Conservation (phyloP, 2,797 vertebrate species). For the Spea hammondii region DNA sequence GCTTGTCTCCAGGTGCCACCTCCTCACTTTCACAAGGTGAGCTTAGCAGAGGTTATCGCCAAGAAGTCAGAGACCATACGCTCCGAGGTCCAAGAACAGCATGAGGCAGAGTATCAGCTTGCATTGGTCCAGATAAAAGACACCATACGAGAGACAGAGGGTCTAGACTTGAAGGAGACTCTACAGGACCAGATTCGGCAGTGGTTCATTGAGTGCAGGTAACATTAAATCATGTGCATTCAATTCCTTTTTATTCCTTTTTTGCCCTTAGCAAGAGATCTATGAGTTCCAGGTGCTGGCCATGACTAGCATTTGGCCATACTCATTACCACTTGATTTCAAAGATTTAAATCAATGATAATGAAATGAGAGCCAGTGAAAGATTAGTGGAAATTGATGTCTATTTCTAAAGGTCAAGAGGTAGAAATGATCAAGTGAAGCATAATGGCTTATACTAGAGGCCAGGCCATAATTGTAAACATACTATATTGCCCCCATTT, state of each 20-base stretch:
- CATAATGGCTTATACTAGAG: no score
- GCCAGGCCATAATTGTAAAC: no score
- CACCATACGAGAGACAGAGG: constrained; percentile 65
- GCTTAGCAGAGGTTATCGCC: constrained; percentile 34
- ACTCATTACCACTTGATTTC: no score
- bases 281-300: not conserved
- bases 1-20: constrained; percentile 63
- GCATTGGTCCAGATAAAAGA: constrained; percentile 67
- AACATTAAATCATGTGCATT: not conserved
- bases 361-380: no score
- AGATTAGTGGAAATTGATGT: no score
- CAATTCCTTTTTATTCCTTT: not conserved
- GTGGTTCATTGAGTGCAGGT: constrained; percentile 84
- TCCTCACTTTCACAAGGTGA: constrained; percentile 58
- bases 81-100: constrained; percentile 59
- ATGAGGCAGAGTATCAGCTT: constrained; percentile 64
- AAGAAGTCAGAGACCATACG: constrained; percentile 55
- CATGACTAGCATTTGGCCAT: not conserved
- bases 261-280: not conserved
- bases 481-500: no score
- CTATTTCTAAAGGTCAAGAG: no score
- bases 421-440: no score
- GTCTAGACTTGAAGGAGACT: constrained; percentile 67
- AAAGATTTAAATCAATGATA: no score
- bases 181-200: constrained; percentile 77